phyloP scores from a whole-genome alignment of 2,113 vertebrate species.

The Eidolon helvum region DNA sequence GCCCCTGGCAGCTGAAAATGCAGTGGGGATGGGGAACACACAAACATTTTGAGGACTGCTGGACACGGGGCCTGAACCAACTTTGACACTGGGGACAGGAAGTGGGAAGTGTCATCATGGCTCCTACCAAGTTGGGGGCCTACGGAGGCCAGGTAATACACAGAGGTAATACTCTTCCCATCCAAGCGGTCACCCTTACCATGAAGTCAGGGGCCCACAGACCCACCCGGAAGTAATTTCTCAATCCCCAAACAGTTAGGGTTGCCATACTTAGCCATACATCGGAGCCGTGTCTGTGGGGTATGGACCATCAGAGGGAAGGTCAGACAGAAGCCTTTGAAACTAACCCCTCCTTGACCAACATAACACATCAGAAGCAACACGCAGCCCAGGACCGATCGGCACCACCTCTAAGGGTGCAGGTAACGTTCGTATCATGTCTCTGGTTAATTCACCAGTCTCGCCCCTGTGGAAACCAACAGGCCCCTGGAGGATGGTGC shows the following conservation, averaged over 20 bases:
- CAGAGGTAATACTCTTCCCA: not conserved
- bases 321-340: not conserved
- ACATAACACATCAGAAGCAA: not conserved
- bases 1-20: not conserved
- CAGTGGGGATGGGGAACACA: not conserved
- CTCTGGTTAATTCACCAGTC: not conserved
- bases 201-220: not conserved
- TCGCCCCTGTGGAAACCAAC: not conserved
- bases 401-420: not conserved
- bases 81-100: not conserved
- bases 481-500: rapidly evolving
- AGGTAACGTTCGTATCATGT: rapidly evolving
- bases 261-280: not conserved
- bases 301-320: not conserved
- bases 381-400: not conserved
- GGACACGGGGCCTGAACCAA: not conserved
- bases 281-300: rapidly evolving
- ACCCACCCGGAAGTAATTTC: not conserved
- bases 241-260: not conserved
- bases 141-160: not conserved
- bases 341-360: not conserved
- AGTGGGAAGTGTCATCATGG: rapidly evolving
- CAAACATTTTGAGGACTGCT: not conserved
- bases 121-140: not conserved
- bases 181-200: not conserved